phyloP scores from a whole-genome alignment of 2,797 vertebrate species.

The Rhinoraja longicauda region DNA sequence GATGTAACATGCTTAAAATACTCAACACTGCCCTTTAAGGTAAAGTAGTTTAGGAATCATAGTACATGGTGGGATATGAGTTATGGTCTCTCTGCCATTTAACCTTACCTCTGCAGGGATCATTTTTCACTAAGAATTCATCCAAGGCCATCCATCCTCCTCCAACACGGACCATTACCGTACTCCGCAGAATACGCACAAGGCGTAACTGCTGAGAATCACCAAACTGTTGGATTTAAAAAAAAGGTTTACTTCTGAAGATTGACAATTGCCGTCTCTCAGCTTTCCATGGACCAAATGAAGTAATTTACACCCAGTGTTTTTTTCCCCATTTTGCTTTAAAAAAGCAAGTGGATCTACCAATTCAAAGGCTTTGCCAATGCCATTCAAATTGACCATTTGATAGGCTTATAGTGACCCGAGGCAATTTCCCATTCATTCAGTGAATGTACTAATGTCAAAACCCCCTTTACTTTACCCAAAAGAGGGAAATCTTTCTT shows the following conservation, averaged over 20 bases:
- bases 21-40: background rate
- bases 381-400: background rate
- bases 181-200: constrained; percentile 93
- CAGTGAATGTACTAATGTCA: background rate
- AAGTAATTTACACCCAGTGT: background rate
- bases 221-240: constrained; percentile 69
- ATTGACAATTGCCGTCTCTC: background rate
- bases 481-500: background rate
- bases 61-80: background rate
- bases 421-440: background rate
- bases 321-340: background rate
- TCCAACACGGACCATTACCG: constrained; percentile 94
- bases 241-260: background rate
- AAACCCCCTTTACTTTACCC: no score
- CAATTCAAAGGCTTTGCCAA: background rate
- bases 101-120: constrained; percentile 91
- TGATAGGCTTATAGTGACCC: background rate
- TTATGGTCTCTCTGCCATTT: background rate
- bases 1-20: background rate
- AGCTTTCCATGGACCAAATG: background rate
- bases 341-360: background rate
- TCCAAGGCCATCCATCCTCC: constrained; percentile 99
- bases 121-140: constrained; percentile 94
- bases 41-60: background rate
- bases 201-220: constrained; percentile 97